Percentiles rank a stretch among this genome's conserved stretches.
phyloP scores from a whole-genome alignment of 2,113 vertebrate genomes.

The Daphoenositta chrysoptera region DNA sequence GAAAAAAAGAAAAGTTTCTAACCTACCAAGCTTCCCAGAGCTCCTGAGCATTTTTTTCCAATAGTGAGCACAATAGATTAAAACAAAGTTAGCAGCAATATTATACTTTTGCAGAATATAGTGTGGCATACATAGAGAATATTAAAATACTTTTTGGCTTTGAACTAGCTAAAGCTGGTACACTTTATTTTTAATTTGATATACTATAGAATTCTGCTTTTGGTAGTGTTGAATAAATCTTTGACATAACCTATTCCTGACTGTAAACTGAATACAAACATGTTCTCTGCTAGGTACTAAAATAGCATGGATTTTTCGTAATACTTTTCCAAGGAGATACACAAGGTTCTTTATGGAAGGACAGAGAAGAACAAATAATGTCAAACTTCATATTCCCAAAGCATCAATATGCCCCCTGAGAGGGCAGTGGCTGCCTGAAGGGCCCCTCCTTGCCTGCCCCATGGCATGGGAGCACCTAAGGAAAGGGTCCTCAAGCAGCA shows the following conservation, averaged over 20 bases:
- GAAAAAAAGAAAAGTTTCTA: accelerated
- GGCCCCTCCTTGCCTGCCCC: background rate
- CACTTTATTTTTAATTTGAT: conserved; percentile 13
- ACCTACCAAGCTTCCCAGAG: background rate
- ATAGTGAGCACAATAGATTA: background rate
- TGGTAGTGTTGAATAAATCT: background rate
- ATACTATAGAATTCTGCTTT: background rate
- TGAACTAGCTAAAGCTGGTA: background rate
- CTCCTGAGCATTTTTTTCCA: background rate
- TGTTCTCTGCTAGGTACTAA: background rate
- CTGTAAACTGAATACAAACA: background rate
- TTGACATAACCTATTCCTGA: background rate
- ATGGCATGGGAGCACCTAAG: accelerated
- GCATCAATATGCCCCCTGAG: background rate
- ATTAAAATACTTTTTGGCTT: background rate
- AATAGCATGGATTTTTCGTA: background rate
- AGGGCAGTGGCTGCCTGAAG: background rate
- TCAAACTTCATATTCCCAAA: background rate
- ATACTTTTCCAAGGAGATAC: background rate
- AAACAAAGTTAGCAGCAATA: background rate
- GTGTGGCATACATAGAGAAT: background rate
- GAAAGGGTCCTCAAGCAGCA: accelerated
- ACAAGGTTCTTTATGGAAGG: background rate
- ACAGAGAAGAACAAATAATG: background rate
- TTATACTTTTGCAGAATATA: background rate